These are phyloP conservation scores for Forbesichthys papilliferus DNA, from an alignment of 2,113 vertebrate genomes.

Conservation along the genomic window DNA sequence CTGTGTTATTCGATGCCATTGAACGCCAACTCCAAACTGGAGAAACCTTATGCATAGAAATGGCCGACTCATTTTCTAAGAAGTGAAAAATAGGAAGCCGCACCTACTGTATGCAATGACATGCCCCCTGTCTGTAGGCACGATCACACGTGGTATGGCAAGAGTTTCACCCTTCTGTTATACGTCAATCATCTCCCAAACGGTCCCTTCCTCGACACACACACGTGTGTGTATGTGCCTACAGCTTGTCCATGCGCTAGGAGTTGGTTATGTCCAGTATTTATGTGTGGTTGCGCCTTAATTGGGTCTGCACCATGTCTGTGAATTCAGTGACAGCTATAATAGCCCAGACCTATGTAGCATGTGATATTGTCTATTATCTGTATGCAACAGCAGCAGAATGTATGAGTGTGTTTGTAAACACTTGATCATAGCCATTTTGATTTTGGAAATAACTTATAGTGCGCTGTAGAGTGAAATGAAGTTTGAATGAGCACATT, in stretches of 20 bases:
- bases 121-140: constrained; percentile 65
- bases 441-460: not conserved
- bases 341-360: constrained; percentile 47
- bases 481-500: no score
- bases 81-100: constrained; percentile 33
- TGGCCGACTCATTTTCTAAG: constrained; percentile 57
- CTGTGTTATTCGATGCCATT: constrained; percentile 18
- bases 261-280: constrained; percentile 43
- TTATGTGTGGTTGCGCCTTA: constrained; percentile 61
- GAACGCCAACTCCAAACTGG: constrained; percentile 33
- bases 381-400: constrained; percentile 37
- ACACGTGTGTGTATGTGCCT: constrained; percentile 36
- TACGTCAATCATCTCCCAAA: constrained; percentile 15
- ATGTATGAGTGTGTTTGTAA: constrained; percentile 35
- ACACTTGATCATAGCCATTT: constrained; percentile 34
- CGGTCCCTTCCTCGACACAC: constrained; percentile 15
- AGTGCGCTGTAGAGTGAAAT: no score
- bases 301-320: constrained; percentile 37
- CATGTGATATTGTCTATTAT: constrained; percentile 68
- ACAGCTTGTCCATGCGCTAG: constrained; percentile 13
- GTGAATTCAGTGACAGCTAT: constrained; percentile 27
- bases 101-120: constrained; percentile 15
- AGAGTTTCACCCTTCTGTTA: constrained; percentile 36
- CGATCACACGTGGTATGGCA: constrained; percentile 64
- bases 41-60: constrained; percentile 62